These are phyloP conservation scores for Antedon bifida DNA, from an alignment of 35 echinoderm and acorn worm species.

Conservation along the genomic window DNA sequence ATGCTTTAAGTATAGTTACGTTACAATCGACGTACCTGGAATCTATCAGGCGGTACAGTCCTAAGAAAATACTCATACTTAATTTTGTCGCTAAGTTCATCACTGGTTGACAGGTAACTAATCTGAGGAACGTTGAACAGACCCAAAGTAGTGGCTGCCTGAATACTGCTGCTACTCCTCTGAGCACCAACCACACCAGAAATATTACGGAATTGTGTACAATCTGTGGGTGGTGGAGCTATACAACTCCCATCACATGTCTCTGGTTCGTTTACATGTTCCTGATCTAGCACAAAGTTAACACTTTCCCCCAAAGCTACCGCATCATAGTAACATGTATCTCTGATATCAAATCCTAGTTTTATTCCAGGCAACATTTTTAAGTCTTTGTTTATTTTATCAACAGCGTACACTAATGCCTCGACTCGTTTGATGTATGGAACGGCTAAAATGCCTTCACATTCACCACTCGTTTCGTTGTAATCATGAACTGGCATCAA, in stretches of 20 bases:
- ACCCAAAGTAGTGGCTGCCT: not conserved
- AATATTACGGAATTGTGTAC: not conserved
- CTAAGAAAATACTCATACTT: slow-evolving; percentile 41
- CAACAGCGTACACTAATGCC: slow-evolving; percentile 18
- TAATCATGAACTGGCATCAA: slow-evolving; percentile 31
- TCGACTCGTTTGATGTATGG: slow-evolving; percentile 14
- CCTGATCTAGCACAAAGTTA: not conserved
- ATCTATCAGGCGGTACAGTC: slow-evolving; percentile 40
- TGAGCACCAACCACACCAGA: slow-evolving; percentile 39
- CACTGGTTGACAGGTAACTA: slow-evolving; percentile 41
- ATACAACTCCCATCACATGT: not conserved
- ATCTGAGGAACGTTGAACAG: slow-evolving; percentile 27
- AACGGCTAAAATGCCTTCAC: slow-evolving; percentile 13
- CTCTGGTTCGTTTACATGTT: not conserved
- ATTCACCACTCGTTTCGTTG: slow-evolving; percentile 4
- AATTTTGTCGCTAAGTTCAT: slow-evolving; percentile 38
- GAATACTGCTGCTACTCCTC: slow-evolving; percentile 26
- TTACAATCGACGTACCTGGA: slow-evolving; percentile 20
- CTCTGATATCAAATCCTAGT: slow-evolving; percentile 15
- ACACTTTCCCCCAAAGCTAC: not conserved
- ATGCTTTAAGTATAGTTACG: no score
- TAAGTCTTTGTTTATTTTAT: not conserved
- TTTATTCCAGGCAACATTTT: not conserved
- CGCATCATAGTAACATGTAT: slow-evolving; percentile 7
- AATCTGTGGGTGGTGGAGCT: not conserved